Evolutionary conservation across 1,140 invertebrate species (phyloP).

Genomic region (Pentalonia nigronervosa): DNA sequence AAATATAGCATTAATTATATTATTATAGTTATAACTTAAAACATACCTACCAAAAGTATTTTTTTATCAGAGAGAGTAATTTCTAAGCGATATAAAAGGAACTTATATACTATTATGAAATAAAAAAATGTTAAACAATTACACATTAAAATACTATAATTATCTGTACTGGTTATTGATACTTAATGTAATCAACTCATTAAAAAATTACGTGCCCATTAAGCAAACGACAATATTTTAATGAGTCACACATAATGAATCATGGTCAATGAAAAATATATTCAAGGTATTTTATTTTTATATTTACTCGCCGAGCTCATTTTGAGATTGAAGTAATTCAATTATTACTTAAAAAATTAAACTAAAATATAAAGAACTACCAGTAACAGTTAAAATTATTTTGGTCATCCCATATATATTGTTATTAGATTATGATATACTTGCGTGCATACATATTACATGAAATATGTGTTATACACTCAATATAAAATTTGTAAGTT

Average conservation of each 20-base stretch:
- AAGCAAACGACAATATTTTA: not conserved
- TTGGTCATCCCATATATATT: not conserved
- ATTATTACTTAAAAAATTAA: not conserved
- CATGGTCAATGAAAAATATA: not conserved
- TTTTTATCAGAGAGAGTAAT: not conserved
- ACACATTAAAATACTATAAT: not conserved
- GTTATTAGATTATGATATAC: not conserved
- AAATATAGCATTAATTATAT: not conserved
- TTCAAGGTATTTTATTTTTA: not conserved
- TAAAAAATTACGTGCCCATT: not conserved
- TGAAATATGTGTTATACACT: not conserved
- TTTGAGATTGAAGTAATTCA: not conserved
- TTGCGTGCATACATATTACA: not conserved
- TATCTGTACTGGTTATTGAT: not conserved
- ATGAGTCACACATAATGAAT: conserved; percentile 34
- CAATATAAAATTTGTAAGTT: not conserved
- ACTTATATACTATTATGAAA: not conserved
- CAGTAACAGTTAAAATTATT: not conserved
- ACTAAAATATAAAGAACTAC: not conserved
- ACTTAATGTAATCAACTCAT: not conserved
- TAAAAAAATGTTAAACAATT: not conserved
- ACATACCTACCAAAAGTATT: not conserved
- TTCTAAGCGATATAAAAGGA: not conserved
- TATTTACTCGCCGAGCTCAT: not conserved
- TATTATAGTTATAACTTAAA: not conserved